Base-by-base conservation (phyloP, 2,888 invertebrate species). In the Ligdia adustata region DNA sequence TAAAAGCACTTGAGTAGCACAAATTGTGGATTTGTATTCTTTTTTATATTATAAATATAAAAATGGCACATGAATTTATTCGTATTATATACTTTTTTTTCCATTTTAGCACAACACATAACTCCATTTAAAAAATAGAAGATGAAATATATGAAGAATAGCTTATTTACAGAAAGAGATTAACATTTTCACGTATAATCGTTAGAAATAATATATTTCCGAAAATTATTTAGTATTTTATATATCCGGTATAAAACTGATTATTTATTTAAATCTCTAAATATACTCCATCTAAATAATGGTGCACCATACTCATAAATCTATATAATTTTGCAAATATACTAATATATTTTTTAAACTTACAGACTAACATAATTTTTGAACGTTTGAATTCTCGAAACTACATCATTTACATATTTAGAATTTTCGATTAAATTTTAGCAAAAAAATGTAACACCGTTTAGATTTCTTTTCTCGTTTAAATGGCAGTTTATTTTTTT, bases 1-100 rank as follows among this genome's bases (percentile, higher is more conserved):
- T 81, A 83, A 85, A 89, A 89, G 89, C 88, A 87, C 88, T 88
- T 82, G 75, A 80, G 69, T 87, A 85, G 86, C 86, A 87, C 81
- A 76, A 74, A 75, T 76, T 72, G 75, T 79, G 75, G 64, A 64
- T 72, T 71, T 62, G 62, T 66, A 62, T 62, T 62, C 52, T 65
- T 58, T 62, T 65, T 57, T 67, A 56, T 59, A 57, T 64, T 50
- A 57, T 60, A 62, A 55, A 70, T 76, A 74, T 78, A 80, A 81
- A 85, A 85, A 87, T 87, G 86, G 87, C 86, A 86, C 86, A 82
- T 80, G 72, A 73, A 72, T 78, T 72, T 55, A 63, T 57, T 66
- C 68, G 72, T 75, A 76, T 73, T 73, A 74, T 75, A 76, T 76
- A 74, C 66, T 76, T 75, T 40, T 32, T 31, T 24, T 26, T 67